Evolutionary conservation across 2,113 vertebrate genomes (phyloP).

Genomic region (Serilophus lunatus): DNA sequence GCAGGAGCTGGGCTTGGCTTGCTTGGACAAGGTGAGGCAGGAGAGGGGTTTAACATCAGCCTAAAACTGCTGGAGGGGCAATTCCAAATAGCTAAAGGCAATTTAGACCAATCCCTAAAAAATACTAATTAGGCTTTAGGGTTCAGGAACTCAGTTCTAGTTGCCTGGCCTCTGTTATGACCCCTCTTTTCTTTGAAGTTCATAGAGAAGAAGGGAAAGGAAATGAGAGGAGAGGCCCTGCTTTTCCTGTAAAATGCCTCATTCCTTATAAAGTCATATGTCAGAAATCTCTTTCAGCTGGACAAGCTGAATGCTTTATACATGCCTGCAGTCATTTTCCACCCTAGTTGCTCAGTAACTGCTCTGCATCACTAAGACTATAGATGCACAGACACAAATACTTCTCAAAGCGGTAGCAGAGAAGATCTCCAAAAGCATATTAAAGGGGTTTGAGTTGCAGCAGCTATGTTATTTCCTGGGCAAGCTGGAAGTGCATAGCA

Average conservation of each 20-base stretch:
- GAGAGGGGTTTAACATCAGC: background rate
- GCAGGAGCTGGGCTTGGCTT: background rate
- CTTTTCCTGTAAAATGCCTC: slow-evolving; percentile 50
- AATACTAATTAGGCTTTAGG: slow-evolving; percentile 16
- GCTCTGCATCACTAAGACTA: background rate
- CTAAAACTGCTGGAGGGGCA: background rate
- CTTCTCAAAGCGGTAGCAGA: background rate
- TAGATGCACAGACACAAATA: background rate
- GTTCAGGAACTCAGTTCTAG: slow-evolving; percentile 37
- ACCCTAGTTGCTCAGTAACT: background rate
- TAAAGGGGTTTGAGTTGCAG: background rate
- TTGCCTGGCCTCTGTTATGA: slow-evolving; percentile 51
- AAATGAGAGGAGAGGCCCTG: slow-evolving; percentile 58
- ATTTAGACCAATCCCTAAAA: background rate
- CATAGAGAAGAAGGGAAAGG: slow-evolving; percentile 31
- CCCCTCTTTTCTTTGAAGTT: slow-evolving; percentile 53
- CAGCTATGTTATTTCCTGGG: background rate
- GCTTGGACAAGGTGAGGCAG: background rate
- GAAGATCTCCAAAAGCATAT: background rate
- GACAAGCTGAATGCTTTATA: slow-evolving; percentile 13
- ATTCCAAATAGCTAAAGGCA: background rate
- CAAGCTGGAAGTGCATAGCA: background rate
- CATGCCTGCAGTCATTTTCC: slow-evolving; percentile 27
- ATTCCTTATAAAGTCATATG: slow-evolving; percentile 35
- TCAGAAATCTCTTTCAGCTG: slow-evolving; percentile 54